Conservation (phyloP, 1,140 invertebrate genomes). For the Monochamus saltuarius region DNA sequence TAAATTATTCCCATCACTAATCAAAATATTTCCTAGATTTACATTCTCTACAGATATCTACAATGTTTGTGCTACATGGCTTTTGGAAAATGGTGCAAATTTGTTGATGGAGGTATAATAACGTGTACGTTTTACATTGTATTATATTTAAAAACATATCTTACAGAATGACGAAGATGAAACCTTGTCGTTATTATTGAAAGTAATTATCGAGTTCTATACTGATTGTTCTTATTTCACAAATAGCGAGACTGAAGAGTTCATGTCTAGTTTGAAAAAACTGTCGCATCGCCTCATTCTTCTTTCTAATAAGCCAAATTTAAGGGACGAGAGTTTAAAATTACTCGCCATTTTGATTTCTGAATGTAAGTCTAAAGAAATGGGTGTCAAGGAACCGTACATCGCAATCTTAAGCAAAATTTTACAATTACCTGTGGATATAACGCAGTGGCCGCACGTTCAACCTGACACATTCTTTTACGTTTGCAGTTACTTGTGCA, state of each 20-base stretch:
- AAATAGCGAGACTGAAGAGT: neutral
- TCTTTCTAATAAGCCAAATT: neutral
- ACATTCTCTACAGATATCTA: neutral
- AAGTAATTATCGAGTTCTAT: too few species aligned
- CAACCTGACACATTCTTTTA: neutral
- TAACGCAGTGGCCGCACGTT: neutral
- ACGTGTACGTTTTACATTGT: too few species aligned
- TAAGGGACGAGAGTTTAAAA: constrained; percentile 1
- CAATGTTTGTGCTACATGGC: constrained; percentile 3
- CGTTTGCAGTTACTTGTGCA: constrained; percentile 7
- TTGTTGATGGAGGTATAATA: neutral
- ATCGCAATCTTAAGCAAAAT: neutral
- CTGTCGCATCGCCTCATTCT: neutral
- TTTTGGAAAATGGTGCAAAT: constrained; percentile 1
- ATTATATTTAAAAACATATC: neutral
- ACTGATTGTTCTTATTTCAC: too few species aligned
- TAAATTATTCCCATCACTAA: neutral
- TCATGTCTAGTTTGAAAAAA: neutral
- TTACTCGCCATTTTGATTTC: constrained; percentile 3
- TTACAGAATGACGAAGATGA: too few species aligned
- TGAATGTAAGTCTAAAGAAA: neutral
- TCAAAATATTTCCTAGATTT: constrained; percentile 1
- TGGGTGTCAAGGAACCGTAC: neutral
- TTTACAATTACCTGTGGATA: constrained; percentile 10
- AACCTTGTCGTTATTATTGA: too few species aligned